These are phyloP conservation scores for Melanaphis sacchari DNA, from an alignment of 1,140 invertebrate species.

Conservation along the genomic window DNA sequence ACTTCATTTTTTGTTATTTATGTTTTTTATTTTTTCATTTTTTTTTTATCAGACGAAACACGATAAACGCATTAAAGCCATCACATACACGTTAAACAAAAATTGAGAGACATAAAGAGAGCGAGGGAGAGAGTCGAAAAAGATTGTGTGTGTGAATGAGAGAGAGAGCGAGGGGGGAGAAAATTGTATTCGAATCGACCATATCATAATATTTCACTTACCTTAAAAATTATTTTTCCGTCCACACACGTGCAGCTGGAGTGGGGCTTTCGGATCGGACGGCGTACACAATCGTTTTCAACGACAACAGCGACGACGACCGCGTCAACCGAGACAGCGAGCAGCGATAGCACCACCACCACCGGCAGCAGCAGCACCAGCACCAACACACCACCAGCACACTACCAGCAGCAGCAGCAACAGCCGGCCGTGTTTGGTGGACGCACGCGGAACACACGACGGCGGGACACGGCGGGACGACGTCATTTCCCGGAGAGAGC, in stretches of 20 bases:
- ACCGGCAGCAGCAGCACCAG: neutral
- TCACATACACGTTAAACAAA: neutral
- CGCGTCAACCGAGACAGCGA: neutral
- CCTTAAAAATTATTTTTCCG: neutral
- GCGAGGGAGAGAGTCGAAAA: neutral
- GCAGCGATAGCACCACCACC: neutral
- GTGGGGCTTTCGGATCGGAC: neutral
- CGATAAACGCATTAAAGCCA: slow-evolving; percentile 16
- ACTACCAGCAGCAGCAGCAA: neutral
- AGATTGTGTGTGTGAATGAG: too few species aligned
- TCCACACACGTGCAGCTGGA: neutral
- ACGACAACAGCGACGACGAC: neutral
- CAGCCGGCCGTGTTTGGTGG: slow-evolving; percentile 30
- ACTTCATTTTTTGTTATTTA: neutral
- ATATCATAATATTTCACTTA: neutral
- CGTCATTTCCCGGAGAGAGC: slow-evolving; percentile 34
- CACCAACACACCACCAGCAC: neutral
- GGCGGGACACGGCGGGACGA: slow-evolving; percentile 22
- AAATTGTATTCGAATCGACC: neutral
- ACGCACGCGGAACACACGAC: slow-evolving; percentile 42
- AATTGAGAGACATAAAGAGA: too few species aligned
- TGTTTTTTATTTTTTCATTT: too few species aligned
- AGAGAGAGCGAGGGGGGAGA: neutral
- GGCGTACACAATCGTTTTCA: neutral
- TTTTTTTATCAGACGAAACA: slow-evolving; percentile 4